phyloP scores from a whole-genome alignment of 2,113 vertebrate species.

The Acinonyx jubatus region DNA sequence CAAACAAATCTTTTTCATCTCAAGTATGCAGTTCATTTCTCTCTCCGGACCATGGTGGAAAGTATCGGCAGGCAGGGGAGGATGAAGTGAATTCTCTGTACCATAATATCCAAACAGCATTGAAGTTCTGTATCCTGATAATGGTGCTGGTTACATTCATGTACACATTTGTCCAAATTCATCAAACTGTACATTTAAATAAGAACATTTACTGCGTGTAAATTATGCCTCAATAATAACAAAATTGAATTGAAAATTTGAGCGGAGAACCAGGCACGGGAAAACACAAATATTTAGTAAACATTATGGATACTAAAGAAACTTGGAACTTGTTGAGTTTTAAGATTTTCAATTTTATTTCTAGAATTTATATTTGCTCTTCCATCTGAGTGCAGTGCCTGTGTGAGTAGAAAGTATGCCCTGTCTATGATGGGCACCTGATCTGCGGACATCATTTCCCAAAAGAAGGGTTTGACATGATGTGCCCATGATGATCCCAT shows the following conservation, averaged over 20 bases:
- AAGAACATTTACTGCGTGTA: background rate
- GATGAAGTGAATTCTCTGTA: background rate
- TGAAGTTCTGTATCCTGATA: background rate
- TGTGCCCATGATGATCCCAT: background rate
- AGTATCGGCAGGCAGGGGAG: background rate
- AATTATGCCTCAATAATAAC: background rate
- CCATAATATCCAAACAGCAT: background rate
- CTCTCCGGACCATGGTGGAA: background rate
- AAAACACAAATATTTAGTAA: background rate
- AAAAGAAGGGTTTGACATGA: background rate
- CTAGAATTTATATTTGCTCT: background rate
- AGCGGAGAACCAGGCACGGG: background rate
- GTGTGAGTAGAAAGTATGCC: background rate
- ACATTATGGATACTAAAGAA: background rate
- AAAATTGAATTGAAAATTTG: background rate
- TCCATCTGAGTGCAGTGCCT: background rate
- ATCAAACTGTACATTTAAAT: background rate
- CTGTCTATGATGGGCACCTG: background rate
- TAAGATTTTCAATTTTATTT: background rate
- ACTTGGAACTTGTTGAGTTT: background rate
- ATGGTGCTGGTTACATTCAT: too few relatives aligned
- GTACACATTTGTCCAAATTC: background rate
- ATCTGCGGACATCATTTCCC: background rate
- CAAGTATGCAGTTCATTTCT: background rate
- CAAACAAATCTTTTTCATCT: background rate